Evolutionary conservation across 2,888 invertebrate species (phyloP).

Genomic region (Scelioninae gen. 1): DNA sequence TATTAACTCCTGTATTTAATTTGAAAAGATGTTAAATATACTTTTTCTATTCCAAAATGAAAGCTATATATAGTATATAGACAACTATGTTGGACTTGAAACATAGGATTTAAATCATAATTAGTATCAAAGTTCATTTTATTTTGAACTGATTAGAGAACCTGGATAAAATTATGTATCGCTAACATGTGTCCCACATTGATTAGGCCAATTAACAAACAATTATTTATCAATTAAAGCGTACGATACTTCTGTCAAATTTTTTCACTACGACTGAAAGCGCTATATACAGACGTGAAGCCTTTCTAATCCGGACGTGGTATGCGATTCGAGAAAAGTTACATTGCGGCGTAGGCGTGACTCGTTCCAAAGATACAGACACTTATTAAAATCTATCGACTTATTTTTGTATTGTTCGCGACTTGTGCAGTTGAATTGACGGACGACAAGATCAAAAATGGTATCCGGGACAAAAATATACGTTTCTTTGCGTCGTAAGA

Average conservation of each 20-base stretch:
- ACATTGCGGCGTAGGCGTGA: conserved; percentile 61
- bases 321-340: conserved; percentile 51
- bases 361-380: conserved; percentile 62
- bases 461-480: conserved; percentile 18
- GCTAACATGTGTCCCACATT: conserved; percentile 38
- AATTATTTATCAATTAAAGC: conserved; percentile 58
- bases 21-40: no score
- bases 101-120: not conserved
- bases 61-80: not conserved
- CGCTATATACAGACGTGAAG: conserved; percentile 26
- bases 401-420: conserved; percentile 65
- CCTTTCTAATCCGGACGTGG: conserved; percentile 61
- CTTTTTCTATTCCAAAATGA: no score
- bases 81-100: no score
- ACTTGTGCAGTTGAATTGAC: conserved; percentile 44
- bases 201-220: conserved; percentile 46
- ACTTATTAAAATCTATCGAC: conserved; percentile 58
- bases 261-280: conserved; percentile 42
- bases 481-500: not conserved
- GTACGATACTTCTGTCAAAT: conserved; percentile 13
- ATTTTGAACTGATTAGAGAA: conserved; percentile 7
- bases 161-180: conserved; percentile 15
- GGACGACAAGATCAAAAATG: conserved; percentile 50
- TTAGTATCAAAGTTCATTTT: not conserved
- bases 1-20: no score